A percentile compares a stretch with the other conserved stretches of the same genome.
These are phyloP conservation scores for Panagrolaimus sp. DNA, from an alignment of 1,140 invertebrate species.

Conservation along the genomic window DNA sequence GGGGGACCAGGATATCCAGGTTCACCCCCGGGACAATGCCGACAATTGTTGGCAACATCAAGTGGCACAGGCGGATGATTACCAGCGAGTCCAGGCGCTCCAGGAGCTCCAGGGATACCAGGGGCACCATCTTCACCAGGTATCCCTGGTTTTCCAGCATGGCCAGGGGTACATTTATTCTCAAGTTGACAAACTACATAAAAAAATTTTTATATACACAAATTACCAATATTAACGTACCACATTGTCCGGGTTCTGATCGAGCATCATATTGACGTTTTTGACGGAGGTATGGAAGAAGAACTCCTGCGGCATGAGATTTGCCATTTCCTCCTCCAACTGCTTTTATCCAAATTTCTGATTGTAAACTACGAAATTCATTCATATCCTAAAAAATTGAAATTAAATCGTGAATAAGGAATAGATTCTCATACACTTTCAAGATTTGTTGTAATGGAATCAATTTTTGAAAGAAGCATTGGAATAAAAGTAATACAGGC, in stretches of 20 bases:
- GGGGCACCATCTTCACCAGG: conserved; percentile 12
- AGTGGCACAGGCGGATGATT: neutral
- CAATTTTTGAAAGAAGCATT: neutral
- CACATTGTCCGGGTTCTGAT: neutral
- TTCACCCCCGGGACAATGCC: neutral
- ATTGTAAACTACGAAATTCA: neutral
- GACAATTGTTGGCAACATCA: neutral
- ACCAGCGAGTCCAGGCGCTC: conserved; percentile 15
- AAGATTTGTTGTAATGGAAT: neutral
- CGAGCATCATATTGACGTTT: conserved; percentile 9
- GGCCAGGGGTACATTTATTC: neutral
- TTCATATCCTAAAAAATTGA: neutral
- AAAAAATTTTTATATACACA: neutral
- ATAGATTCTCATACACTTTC: neutral
- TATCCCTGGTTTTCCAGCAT: neutral
- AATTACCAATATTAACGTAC: neutral
- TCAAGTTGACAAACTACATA: neutral
- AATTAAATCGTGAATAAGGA: too few relatives aligned
- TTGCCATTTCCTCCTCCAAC: conserved; percentile 1
- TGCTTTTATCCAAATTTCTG: conserved; percentile 10
- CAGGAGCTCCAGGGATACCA: conserved; percentile 14
- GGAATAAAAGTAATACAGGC: neutral
- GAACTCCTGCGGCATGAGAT: neutral
- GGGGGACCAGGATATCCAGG: conserved; percentile 7
- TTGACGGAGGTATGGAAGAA: neutral